Percentiles rank a stretch among this genome's conserved stretches.
phyloP scores from a whole-genome alignment of 2,797 vertebrate genomes.

The Rhinichthys osculus region DNA sequence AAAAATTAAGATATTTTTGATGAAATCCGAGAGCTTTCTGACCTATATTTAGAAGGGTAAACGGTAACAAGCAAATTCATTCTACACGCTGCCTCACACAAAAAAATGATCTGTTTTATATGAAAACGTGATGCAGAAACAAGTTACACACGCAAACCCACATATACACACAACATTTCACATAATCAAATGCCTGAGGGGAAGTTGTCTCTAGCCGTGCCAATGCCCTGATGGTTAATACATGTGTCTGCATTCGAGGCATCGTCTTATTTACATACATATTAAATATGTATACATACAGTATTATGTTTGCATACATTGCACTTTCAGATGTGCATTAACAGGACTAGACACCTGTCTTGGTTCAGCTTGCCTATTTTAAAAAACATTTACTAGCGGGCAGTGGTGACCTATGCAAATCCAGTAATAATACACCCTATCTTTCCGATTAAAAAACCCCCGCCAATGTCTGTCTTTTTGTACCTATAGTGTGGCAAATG shows the following conservation, averaged over 20 bases:
- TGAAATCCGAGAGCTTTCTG: too few species aligned
- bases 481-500: constrained; percentile 50
- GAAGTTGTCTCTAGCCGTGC: constrained; percentile 41
- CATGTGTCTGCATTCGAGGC: constrained; percentile 60
- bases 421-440: constrained; percentile 65
- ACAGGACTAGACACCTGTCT: constrained; percentile 64
- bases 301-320: constrained; percentile 29
- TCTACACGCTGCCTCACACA: constrained; percentile 43
- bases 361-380: constrained; percentile 56
- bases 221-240: constrained; percentile 61
- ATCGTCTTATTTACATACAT: constrained; percentile 75
- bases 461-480: constrained; percentile 56
- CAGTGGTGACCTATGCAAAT: constrained; percentile 64
- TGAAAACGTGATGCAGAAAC: constrained; percentile 36
- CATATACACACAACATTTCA: constrained; percentile 48
- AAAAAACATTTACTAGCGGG: constrained; percentile 43
- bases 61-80: constrained; percentile 55
- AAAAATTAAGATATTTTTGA: too few species aligned
- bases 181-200: constrained; percentile 61
- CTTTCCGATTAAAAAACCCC: constrained; percentile 56
- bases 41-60: constrained; percentile 32
- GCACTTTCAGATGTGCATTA: constrained; percentile 47
- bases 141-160: constrained; percentile 20
- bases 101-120: constrained; percentile 36
- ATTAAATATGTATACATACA: constrained; percentile 69